These are phyloP conservation scores for Indicator maculatus DNA, from an alignment of 2,113 vertebrate genomes.

Conservation along the genomic window DNA sequence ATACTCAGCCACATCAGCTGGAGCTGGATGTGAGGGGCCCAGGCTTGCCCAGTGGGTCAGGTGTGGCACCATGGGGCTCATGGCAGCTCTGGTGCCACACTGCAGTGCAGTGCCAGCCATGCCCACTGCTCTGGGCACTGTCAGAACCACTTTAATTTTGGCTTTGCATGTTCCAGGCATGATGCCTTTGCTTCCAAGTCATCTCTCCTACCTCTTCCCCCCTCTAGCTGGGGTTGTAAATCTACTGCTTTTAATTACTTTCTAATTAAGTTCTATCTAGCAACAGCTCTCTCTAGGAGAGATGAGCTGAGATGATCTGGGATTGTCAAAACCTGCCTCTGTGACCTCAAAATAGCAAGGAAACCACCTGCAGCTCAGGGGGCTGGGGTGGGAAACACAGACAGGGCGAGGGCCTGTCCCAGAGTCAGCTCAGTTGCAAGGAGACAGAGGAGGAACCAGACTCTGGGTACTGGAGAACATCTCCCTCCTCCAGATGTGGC, in stretches of 20 bases:
- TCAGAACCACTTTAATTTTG: not conserved
- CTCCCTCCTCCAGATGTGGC: not conserved
- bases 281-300: not conserved
- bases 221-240: not conserved
- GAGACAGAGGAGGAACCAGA: not conserved
- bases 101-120: not conserved
- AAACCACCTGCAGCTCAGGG: not conserved
- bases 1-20: too few relatives aligned
- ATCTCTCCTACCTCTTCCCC: not conserved
- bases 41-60: rapidly evolving
- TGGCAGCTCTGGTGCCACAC: not conserved
- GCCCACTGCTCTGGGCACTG: not conserved
- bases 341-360: not conserved
- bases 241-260: constrained; percentile 47
- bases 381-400: not conserved
- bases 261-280: constrained; percentile 33
- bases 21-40: not conserved
- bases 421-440: not conserved
- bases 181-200: not conserved
- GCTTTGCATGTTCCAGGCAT: rapidly evolving
- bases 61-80: not conserved
- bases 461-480: not conserved
- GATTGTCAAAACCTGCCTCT: constrained; percentile 46
- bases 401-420: not conserved
- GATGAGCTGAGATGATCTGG: constrained; percentile 9